Evolutionary conservation across 2,797 vertebrate genomes (phyloP).

Genomic region (Ctenopoma kingsleyae): DNA sequence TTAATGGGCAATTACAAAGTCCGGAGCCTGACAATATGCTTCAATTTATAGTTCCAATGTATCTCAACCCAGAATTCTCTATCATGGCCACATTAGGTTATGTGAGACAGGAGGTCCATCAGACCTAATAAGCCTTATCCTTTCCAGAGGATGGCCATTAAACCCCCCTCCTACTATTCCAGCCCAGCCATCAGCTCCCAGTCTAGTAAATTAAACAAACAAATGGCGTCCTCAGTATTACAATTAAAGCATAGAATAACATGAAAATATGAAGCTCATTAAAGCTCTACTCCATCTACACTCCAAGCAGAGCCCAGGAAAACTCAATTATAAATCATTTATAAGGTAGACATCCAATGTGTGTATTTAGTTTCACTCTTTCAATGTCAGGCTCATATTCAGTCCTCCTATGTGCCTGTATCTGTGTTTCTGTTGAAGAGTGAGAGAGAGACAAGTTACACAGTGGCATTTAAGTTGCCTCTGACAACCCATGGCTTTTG

Average conservation of each 20-base stretch:
- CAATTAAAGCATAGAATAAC: conserved; percentile 78
- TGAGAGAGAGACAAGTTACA: conserved; percentile 39
- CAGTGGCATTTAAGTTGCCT: conserved; percentile 70
- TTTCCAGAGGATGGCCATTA: conserved; percentile 82
- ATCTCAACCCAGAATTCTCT: conserved; percentile 77
- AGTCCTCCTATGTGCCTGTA: conserved; percentile 32
- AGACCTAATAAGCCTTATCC: conserved; percentile 86
- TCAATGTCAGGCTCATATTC: conserved; percentile 58
- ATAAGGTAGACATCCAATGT: conserved; percentile 51
- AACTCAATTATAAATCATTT: conserved; percentile 74
- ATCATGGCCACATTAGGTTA: conserved; percentile 83
- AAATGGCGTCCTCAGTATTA: conserved; percentile 70
- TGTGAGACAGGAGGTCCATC: conserved; percentile 84
- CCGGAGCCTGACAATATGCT: conserved; percentile 74
- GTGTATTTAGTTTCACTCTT: conserved; percentile 67
- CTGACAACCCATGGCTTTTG: conserved; percentile 76
- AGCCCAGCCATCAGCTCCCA: conserved; percentile 69
- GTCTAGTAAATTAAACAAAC: conserved; percentile 80
- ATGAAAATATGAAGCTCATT: conserved; percentile 66
- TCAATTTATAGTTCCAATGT: conserved; percentile 80
- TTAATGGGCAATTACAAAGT: conserved; percentile 85
- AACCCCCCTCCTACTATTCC: conserved; percentile 62
- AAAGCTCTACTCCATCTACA: conserved; percentile 53
- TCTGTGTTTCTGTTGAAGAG: conserved; percentile 37
- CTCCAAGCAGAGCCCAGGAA: conserved; percentile 45